A percentile compares a stretch with the other conserved stretches of the same genome.
Conservation (phyloP, 2,113 vertebrate genomes). For the Plecotus auritus region DNA sequence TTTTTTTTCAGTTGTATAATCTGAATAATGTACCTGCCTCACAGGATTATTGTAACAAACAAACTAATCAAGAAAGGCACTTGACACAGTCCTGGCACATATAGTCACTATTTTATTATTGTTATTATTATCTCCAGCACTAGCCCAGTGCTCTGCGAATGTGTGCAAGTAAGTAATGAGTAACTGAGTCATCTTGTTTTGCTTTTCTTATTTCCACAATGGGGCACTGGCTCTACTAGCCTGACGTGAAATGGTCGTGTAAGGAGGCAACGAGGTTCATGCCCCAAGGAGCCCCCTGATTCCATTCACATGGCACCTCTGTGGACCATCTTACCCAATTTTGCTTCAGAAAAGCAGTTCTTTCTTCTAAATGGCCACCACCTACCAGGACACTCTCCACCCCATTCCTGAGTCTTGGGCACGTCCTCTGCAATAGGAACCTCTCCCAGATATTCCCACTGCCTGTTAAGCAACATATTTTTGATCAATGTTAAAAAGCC, state of each 20-base stretch:
- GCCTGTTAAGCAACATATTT: background rate
- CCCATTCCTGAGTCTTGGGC: background rate
- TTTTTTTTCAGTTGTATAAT: slow-evolving; percentile 51
- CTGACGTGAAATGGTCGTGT: background rate
- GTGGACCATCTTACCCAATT: background rate
- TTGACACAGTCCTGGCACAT: background rate
- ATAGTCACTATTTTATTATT: background rate
- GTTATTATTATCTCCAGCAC: background rate
- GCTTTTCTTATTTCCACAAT: background rate
- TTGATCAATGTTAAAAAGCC: background rate
- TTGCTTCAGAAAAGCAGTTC: background rate
- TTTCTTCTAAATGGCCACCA: background rate
- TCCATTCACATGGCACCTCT: background rate
- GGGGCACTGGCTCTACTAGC: background rate
- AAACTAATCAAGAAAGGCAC: background rate
- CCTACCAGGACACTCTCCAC: background rate
- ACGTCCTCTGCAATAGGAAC: background rate
- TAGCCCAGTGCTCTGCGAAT: background rate
- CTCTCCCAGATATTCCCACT: background rate
- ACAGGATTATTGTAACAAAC: background rate
- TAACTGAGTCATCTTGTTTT: background rate
- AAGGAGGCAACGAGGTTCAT: background rate
- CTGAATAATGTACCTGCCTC: slow-evolving; percentile 6
- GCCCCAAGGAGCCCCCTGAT: background rate
- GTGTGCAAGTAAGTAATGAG: background rate